These are phyloP conservation scores for Drosophila funebris DNA, from an alignment of 1,140 invertebrate species.

Conservation along the genomic window DNA sequence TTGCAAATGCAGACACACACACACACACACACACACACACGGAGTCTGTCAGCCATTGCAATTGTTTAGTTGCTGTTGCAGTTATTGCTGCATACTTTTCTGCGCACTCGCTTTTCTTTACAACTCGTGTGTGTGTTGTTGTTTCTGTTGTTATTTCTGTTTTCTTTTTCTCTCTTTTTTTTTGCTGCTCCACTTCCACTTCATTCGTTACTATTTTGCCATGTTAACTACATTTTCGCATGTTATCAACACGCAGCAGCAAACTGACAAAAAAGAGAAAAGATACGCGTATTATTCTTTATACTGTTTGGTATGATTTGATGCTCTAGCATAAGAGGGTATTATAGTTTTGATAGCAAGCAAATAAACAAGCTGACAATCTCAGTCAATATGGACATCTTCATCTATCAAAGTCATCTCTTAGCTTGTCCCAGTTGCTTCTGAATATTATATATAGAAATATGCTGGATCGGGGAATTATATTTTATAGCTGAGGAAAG, in stretches of 20 bases:
- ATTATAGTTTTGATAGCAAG: background rate
- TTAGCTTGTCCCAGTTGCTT: too few species aligned
- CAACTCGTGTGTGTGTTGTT: constrained; percentile 6
- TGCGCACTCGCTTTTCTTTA: constrained; percentile 34
- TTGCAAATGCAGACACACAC: constrained; percentile 64
- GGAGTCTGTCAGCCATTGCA: constrained; percentile 21
- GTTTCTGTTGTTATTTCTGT: constrained; percentile 5
- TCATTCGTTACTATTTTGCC: constrained; percentile 78
- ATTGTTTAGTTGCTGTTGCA: constrained; percentile 59
- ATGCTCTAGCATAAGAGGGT: constrained; percentile 1
- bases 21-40: background rate
- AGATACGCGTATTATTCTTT: constrained; percentile 52
- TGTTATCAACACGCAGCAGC: constrained; percentile 51
- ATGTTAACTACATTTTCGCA: constrained; percentile 77
- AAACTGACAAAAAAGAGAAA: constrained; percentile 4
- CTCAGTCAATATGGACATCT: too few species aligned
- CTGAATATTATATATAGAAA: too few species aligned
- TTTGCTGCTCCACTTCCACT: constrained; percentile 59
- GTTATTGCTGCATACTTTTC: constrained; percentile 66
- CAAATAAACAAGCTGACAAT: too few species aligned
- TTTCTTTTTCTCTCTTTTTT: constrained; percentile 21
- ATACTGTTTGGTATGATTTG: constrained; percentile 26
- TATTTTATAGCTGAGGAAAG: too few species aligned
- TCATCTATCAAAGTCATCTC: too few species aligned
- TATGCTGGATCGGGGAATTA: too few species aligned